phyloP scores from a whole-genome alignment of 1,140 invertebrate species.

The Drosophila rufa region DNA sequence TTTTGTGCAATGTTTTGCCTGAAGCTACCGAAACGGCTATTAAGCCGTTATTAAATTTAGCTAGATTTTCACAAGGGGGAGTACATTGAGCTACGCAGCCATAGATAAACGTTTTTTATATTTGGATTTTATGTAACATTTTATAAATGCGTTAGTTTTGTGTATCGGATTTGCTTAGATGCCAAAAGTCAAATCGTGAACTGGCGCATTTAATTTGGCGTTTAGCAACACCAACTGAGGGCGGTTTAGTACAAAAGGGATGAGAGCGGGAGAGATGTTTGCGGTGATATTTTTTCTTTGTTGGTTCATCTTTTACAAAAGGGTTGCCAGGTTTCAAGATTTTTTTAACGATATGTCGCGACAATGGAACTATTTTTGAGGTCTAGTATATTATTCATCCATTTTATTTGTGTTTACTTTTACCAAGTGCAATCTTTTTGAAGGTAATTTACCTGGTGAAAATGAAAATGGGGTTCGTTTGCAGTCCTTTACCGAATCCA shows the following conservation, averaged over 20 bases:
- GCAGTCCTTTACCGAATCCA: constrained; percentile 5
- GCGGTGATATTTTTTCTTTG: constrained; percentile 6
- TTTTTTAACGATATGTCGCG: neutral
- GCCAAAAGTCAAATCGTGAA: constrained; percentile 1
- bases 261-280: constrained; percentile 11
- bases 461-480: neutral
- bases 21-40: neutral
- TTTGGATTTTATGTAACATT: too few relatives aligned
- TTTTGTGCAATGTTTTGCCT: neutral
- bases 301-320: neutral
- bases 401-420: neutral
- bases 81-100: too few relatives aligned
- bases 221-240: constrained; percentile 20
- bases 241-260: neutral
- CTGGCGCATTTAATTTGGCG: neutral
- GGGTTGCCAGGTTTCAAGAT: constrained; percentile 2
- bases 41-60: too few relatives aligned
- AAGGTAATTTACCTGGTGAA: constrained; percentile 13
- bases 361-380: neutral
- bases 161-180: too few relatives aligned
- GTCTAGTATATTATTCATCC: neutral
- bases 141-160: too few relatives aligned
- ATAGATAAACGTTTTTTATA: too few relatives aligned
- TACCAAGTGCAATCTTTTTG: neutral
- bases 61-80: too few relatives aligned